Percentiles rank a stretch among this genome's conserved stretches.
These are phyloP conservation scores for Armadillidium nasatum DNA, from an alignment of 1,140 invertebrate species.

Conservation along the genomic window DNA sequence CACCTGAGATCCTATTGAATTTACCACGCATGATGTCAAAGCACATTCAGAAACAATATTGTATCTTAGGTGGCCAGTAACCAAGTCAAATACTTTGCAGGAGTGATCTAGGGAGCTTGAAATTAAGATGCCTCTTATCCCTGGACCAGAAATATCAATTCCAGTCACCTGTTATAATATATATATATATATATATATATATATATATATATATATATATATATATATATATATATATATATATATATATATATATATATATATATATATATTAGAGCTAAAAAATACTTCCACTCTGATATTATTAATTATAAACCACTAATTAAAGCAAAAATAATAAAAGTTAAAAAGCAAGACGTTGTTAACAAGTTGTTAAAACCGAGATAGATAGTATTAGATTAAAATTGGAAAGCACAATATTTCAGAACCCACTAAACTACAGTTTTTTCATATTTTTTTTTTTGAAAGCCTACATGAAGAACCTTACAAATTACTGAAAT, in stretches of 20 bases:
- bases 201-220: slow-evolving; percentile 13
- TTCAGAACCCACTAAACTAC: no score
- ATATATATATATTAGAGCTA: slow-evolving; percentile 10
- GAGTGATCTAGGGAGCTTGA: slow-evolving; percentile 34
- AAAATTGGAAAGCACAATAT: no score
- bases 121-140: slow-evolving; percentile 30
- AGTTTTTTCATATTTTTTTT: no score
- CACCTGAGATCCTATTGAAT: slow-evolving; percentile 30
- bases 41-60: slow-evolving; percentile 18
- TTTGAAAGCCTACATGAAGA: no score
- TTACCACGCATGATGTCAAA: slow-evolving; percentile 25
- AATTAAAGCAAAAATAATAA: no score
- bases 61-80: slow-evolving; percentile 29
- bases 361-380: no score
- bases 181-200: slow-evolving; percentile 8
- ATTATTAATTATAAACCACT: no score
- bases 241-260: slow-evolving; percentile 10
- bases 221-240: slow-evolving; percentile 10
- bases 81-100: slow-evolving; percentile 32
- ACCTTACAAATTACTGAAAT: no score
- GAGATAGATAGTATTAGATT: no score
- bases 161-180: slow-evolving; percentile 28
- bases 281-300: no score
- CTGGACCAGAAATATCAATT: slow-evolving; percentile 20
- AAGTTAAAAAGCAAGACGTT: no score